Conservation (phyloP, 2,888 invertebrate genomes). For the Fragum fragum region DNA sequence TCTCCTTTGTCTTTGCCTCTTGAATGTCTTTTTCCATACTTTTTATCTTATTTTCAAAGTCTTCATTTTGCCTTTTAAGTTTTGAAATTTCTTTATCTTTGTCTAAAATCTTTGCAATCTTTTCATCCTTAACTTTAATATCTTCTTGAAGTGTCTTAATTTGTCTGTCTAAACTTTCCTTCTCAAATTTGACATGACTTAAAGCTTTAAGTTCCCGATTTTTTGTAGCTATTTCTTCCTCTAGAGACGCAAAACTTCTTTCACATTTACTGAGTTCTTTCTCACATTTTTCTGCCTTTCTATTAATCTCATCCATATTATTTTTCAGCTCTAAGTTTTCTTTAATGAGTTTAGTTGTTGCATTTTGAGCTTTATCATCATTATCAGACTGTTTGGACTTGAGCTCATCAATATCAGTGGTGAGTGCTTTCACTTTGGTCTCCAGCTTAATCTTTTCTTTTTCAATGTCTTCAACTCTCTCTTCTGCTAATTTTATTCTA, state of each 20-base stretch:
- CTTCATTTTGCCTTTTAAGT: conserved; percentile 86
- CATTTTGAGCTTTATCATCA: conserved; percentile 75
- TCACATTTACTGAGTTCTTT: conserved; percentile 63
- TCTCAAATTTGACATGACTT: conserved; percentile 59
- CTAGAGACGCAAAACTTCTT: conserved; percentile 51
- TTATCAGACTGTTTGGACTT: conserved; percentile 82
- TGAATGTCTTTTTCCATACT: conserved; percentile 84
- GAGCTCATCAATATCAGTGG: conserved; percentile 85
- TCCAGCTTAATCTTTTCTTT: conserved; percentile 68
- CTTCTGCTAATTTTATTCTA: conserved; percentile 70
- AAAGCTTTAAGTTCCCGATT: conserved; percentile 56
- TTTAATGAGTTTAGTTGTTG: conserved; percentile 45
- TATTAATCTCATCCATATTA: conserved; percentile 52
- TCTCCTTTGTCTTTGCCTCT: conserved; percentile 52
- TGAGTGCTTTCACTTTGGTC: conserved; percentile 46
- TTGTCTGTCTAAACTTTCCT: conserved; percentile 67
- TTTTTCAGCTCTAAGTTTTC: conserved; percentile 64
- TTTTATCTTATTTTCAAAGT: conserved; percentile 84
- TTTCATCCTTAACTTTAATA: conserved; percentile 62
- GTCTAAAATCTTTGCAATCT: conserved; percentile 62
- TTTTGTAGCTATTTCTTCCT: conserved; percentile 58
- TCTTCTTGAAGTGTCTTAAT: conserved; percentile 61
- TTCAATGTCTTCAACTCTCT: conserved; percentile 67
- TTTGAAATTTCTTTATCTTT: conserved; percentile 57
- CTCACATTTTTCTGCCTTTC: conserved; percentile 59